Percentiles rank a stretch among this genome's conserved stretches.
These are phyloP conservation scores for Tylochromis polylepis DNA, from an alignment of 2,113 vertebrate species.

Conservation along the genomic window DNA sequence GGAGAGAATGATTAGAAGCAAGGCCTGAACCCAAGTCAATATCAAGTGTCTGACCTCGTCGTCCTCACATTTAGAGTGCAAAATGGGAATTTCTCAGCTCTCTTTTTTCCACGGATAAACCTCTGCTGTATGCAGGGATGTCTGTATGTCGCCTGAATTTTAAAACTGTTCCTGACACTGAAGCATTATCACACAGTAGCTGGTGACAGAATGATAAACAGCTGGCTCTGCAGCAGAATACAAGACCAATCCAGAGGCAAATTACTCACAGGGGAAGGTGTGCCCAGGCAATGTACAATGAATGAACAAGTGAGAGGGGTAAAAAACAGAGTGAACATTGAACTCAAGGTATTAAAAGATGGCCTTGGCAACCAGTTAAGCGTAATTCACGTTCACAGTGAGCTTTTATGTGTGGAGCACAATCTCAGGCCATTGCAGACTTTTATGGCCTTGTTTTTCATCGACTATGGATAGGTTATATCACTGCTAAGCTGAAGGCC, in stretches of 20 bases:
- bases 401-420: slow-evolving; percentile 20
- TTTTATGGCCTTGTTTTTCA: slow-evolving; percentile 60
- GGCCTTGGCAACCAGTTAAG: slow-evolving; percentile 21
- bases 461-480: slow-evolving; percentile 24
- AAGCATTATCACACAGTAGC: slow-evolving; percentile 61
- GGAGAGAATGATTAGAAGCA: slow-evolving; percentile 38
- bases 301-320: slow-evolving; percentile 49
- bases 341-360: slow-evolving; percentile 39
- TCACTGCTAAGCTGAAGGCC: slow-evolving; percentile 33
- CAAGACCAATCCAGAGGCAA: slow-evolving; percentile 54
- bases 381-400: slow-evolving; percentile 30
- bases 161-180: slow-evolving; percentile 60
- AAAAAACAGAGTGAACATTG: slow-evolving; percentile 36
- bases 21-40: not conserved
- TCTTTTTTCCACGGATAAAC: not conserved
- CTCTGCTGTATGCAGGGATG: slow-evolving; percentile 3
- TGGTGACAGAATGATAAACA: slow-evolving; percentile 67
- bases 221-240: slow-evolving; percentile 45
- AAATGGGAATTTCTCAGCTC: not conserved
- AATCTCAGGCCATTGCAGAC: slow-evolving; percentile 29
- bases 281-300: slow-evolving; percentile 35
- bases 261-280: slow-evolving; percentile 62
- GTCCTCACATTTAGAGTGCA: not conserved
- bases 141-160: slow-evolving; percentile 48
- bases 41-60: not conserved